Evolutionary conservation across 2,888 invertebrate species (phyloP), one percentile per base, ranked within the genome.

Genomic region (Prostheceraeus crozeri): DNA sequence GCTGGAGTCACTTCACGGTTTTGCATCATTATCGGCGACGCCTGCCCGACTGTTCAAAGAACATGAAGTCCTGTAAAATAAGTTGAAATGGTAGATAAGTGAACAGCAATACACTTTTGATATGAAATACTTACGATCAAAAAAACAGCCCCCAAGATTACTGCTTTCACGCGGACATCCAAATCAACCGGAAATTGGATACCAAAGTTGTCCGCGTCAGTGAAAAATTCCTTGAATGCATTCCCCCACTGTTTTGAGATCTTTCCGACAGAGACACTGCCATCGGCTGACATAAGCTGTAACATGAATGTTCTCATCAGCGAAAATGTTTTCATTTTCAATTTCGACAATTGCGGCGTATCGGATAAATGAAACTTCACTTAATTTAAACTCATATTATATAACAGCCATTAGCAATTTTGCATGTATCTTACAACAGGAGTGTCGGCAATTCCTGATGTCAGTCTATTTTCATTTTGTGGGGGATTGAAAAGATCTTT

Each of bases 201-300:
- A 23, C 88, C 89, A 75, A 90, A 91, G 75, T 84, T 84, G 75
- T 90, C 89, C 0, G 87, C 81, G 77, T 88, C 87, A 0, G 89
- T 87, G 73, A 89, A 88, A 61, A 82, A 77, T 78, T 89, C 89
- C 60, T 86, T 82, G 1, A 83, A 80, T 46, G 88, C 69, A 0
- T 89, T 89, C 0, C 86, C 83, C 89, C 89, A 90, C 72, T 88
- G 85, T 73, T 90, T 90, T 0, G 85, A 85, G 67, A 93, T 89
- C 73, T 83, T 83, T 1, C 91, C 91, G 59, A 91, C 84, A 76
- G 84, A 82, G 0, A 81, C 82, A 60, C 82, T 81, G 2, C 85
- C 86, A 71, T 89, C 87, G 48, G 82, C 78, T 0, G 87, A 84
- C 70, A 84, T 81, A 21, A 87, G 80, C 87, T 87, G 69, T 27